phyloP scores from a whole-genome alignment of 1,140 invertebrate genomes.

The Heliconius himera region DNA sequence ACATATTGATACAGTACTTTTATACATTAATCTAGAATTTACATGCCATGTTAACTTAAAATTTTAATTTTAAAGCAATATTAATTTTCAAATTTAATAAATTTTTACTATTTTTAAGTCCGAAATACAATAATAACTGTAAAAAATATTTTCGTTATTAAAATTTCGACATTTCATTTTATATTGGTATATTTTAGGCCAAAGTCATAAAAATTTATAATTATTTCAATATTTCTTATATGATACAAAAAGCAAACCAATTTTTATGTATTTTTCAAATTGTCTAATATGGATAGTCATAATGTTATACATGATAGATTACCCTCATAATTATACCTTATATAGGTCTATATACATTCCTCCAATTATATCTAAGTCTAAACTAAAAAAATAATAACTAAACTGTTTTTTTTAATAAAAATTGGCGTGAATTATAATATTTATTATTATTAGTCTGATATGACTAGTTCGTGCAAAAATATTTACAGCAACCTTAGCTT shows the following conservation, averaged over 20 bases:
- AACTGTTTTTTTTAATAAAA: not conserved
- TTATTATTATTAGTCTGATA: constrained; percentile 51
- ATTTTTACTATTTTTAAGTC: not conserved
- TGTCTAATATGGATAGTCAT: constrained; percentile 1
- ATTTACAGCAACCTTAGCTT: constrained; percentile 59
- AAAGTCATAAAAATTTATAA: not conserved
- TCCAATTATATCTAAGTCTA: not conserved
- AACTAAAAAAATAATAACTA: not conserved
- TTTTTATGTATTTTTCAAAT: not conserved
- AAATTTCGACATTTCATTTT: not conserved
- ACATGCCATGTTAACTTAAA: constrained; percentile 27
- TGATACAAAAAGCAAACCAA: not conserved
- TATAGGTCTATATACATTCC: constrained; percentile 3
- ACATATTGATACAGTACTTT: constrained; percentile 50
- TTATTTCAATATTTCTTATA: not conserved
- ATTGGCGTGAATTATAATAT: constrained; percentile 37
- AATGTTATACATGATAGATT: constrained; percentile 8
- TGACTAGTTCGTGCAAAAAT: constrained; percentile 70
- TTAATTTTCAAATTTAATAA: too few species aligned
- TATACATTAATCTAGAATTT: constrained; percentile 49
- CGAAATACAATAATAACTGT: not conserved
- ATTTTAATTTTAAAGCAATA: not conserved
- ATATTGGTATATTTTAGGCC: not conserved
- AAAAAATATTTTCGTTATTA: too few species aligned
- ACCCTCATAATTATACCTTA: constrained; percentile 11